Conservation (phyloP, 1,140 invertebrate species). For the Macrobrachium rosenbergii region DNA sequence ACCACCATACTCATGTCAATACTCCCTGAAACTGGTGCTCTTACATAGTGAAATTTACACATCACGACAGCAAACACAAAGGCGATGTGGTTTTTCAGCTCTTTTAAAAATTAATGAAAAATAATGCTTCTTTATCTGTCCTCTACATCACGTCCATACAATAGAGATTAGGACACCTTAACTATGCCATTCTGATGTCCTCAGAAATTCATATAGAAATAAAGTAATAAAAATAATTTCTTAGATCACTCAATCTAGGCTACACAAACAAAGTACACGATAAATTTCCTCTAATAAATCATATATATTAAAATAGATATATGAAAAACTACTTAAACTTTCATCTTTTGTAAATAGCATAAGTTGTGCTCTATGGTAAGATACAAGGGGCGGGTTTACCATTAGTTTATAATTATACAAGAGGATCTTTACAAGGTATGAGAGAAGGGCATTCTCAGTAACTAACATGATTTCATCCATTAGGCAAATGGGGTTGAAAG, state of each 20-base stretch:
- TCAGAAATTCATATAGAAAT: constrained; percentile 62
- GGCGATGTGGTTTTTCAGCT: constrained; percentile 57
- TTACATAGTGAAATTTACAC: constrained; percentile 25
- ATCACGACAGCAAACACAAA: constrained; percentile 61
- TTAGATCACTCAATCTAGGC: constrained; percentile 64
- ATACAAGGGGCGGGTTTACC: constrained; percentile 55
- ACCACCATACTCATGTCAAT: neutral
- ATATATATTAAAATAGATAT: constrained; percentile 66
- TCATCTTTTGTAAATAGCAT: constrained; percentile 63
- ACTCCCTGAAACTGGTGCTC: constrained; percentile 3
- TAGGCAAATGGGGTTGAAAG: neutral
- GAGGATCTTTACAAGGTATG: neutral
- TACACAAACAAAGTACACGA: constrained; percentile 64
- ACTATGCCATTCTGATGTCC: constrained; percentile 56
- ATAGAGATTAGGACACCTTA: constrained; percentile 54
- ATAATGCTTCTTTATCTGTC: constrained; percentile 52
- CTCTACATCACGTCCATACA: constrained; percentile 56
- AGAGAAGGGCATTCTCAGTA: neutral
- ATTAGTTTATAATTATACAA: constrained; percentile 44
- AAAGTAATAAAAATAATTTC: constrained; percentile 65
- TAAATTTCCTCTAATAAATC: constrained; percentile 65
- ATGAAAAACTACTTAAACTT: constrained; percentile 65
- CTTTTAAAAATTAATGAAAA: constrained; percentile 61
- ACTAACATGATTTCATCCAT: too few species aligned
- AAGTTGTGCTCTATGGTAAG: constrained; percentile 63